Base-by-base conservation (phyloP, 2,113 vertebrate genomes). In the Phalacrocorax aristotelis region DNA sequence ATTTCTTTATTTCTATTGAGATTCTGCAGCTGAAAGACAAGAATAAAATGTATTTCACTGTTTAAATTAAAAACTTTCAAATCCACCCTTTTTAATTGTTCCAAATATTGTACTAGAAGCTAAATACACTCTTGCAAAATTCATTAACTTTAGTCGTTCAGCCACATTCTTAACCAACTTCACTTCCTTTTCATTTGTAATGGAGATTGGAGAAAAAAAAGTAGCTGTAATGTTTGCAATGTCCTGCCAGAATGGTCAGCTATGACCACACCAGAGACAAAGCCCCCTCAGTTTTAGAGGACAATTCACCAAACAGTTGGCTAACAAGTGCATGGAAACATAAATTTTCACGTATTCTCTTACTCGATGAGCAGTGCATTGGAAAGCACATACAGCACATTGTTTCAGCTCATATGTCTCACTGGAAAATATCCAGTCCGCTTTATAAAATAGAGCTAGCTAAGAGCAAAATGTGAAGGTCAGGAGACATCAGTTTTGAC, bases 151-250 rank as follows among this genome's bases (percentile, higher is more conserved):
- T 5, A 60, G n/a, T 82, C 60, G 79, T n/a, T 70, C 68, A 90
- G 52, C 23, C 48, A 80, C 90, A 90, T 93, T 95, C 87, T 81
- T 91, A 91, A 91, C 72, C 77, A 87, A 48, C 70, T 89, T 95
- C 13, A 26, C 30, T 92, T 93, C 80, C 51, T 95, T 81, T 91
- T 66, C 30, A 69, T 65, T 83, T 69, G 23, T 57, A 94, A 82
- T 30, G 76, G 44, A 77, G 58, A 86, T 2, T 55, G 71, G 13
- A 83, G 11, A 46, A 90, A 88, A 90, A 65, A 76, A 88, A 88
- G 75, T 65, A 93, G 79, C 66, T 95, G 68, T 69, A 87, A 71
- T 52, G 70, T 74, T 89, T 69, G 55, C 86, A 42, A 9, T 17
- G 27, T 65, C 48, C 74, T 96, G 91, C 70, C 78, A 93, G 44